Base-by-base conservation (phyloP, 2,888 invertebrate genomes). In the Lochmaea capreae region DNA sequence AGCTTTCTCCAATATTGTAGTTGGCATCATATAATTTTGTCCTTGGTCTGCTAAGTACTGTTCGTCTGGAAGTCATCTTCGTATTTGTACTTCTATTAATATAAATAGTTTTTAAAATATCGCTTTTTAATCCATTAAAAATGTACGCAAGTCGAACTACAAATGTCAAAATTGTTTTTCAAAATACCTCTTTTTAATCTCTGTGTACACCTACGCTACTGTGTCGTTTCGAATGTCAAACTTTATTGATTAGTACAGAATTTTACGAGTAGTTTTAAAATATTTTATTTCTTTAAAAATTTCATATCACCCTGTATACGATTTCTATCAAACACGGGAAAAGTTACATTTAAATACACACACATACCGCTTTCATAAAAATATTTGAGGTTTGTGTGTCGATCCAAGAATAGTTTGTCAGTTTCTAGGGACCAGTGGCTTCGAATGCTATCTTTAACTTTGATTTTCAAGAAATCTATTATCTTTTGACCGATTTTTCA, bases 21-120 rank as follows among this genome's bases (percentile, higher is more conserved):
- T 95, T 95, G 86, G 94, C 94, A 84, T 95, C 94, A 86, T 96
- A 95, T 83, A 95, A 93, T 86, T 93, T 93, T 42, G 95, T 95
- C 82, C 95, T 90, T 78, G 93, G 93, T 86, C 93, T 89, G 75
- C 86, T 87, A 72, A 87, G 84, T 75, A 86, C 81, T 63, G 86
- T 83, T 70, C 86, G 82, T 72, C 81, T 81, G 49, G 85, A 85
- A 63, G 85, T 84, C 86, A 86, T 86, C 46, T 75, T 77, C 11
- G 42, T 61, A 26, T 49, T 68, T 39, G 9, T 22, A 46, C 46
- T 14, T 58, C 10, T 26, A 33, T 10, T 14, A 22, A 33, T 33
- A 59, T 5, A 33, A 59, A 26, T 26, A 3, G 10, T 58, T 58
- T 58, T 6, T 5, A 33, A 33, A 8, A 4, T 5, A 6, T 33